Conservation (phyloP, 2,113 vertebrate genomes). For the Ophthalmolycus amberensis region DNA sequence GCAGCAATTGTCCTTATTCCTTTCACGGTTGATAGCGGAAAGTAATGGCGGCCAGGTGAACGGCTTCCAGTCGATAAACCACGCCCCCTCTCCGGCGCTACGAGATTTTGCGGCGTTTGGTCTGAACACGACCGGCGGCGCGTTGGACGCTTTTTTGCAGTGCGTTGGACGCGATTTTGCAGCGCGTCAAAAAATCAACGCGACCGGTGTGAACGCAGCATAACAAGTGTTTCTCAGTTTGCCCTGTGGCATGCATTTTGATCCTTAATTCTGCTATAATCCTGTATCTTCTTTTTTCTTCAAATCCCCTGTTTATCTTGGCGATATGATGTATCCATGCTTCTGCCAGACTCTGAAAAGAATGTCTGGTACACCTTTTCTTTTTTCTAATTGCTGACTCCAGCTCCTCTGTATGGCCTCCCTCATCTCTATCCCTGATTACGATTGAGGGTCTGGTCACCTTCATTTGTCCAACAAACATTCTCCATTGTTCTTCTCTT, state of each 20-base stretch:
- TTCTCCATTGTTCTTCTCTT: background rate
- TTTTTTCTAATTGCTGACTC: background rate
- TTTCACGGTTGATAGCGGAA: no score
- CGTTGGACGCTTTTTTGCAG: no score
- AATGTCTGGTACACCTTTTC: background rate
- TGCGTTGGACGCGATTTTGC: no score
- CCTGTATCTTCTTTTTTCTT: background rate
- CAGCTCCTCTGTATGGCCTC: background rate
- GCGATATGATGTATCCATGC: background rate
- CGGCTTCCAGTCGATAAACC: no score
- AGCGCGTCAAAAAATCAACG: no score
- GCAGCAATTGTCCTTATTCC: no score
- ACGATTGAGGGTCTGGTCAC: background rate
- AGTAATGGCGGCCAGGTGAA: no score
- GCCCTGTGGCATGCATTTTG: background rate
- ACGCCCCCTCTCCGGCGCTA: no score
- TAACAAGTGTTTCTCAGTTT: background rate
- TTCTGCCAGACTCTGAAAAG: background rate
- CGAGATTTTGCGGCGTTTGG: no score
- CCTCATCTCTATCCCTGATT: background rate
- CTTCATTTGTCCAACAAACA: background rate
- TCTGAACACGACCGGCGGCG: no score
- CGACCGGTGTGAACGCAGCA: no score
- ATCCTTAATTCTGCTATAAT: background rate
- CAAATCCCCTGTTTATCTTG: background rate